Base-by-base conservation (phyloP, 2,888 invertebrate species). In the Cyclophora albipunctata region DNA sequence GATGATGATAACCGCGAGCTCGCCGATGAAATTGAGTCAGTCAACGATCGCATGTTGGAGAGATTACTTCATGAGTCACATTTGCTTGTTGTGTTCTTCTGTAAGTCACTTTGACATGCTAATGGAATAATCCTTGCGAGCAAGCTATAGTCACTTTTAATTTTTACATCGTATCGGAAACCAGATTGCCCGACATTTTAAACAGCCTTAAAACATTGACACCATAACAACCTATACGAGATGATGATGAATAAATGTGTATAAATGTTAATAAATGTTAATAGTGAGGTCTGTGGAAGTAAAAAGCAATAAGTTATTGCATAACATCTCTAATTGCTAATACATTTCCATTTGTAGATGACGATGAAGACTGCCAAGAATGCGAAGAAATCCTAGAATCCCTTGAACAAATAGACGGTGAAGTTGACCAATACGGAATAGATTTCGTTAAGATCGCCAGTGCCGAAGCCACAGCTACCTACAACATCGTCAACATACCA, bases 401-500 rank as follows among this genome's bases (percentile, higher is more conserved):
- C 55, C 82, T 98, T 42, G 98, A 98, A 81, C 94, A 96, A 76
- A 98, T 98, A 62, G 98, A 98, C 69, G 97, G 97, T 40, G 98
- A 98, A 85, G 96, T 97, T 0, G 97, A 97, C 80, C 91, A 94
- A 65, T 96, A 92, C 73, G 96, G 96, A n/a, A 97, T 97, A 62
- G 97, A 97, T 78, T 97, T 98, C 80, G 97, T 98, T 0, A 97
- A 97, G 79, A 96, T 97, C 49, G 93, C 94, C 44, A 95, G 95
- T 68, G 88, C 92, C 0, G 94, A 95, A 64, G 94, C 96, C 2
- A 95, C 96, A 6, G 92, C 93, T 41, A 93, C 93, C 66, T 96
- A 95, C 75, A 94, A 94, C 62, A 90, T 97, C 48, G 92, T 96
- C 43, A 94, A 94, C 71, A 92, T 96, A 58, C 97, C 97, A 3